Base-by-base conservation (phyloP, 1,140 invertebrate genomes). In the Luehdorfia chinensis region DNA sequence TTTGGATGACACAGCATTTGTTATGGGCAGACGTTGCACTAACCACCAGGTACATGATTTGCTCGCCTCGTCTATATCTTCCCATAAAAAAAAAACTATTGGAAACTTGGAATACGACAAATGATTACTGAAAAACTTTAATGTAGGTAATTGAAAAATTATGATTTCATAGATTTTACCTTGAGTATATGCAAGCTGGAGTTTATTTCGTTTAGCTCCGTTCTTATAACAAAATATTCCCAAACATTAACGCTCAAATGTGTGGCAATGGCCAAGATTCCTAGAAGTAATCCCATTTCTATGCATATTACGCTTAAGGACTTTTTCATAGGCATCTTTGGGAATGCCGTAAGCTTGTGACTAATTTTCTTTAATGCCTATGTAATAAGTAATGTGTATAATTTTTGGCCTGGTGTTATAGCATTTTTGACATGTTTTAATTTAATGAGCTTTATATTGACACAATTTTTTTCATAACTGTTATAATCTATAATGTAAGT, bases 211-310 rank as follows among this genome's bases (percentile, higher is more conserved):
- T 36, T 50, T 12, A 84, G 37, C 52, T 84, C 74, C 3, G 51
- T 54, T 36, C 67, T 62, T n/a, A 78, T 54, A 3, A 71, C 41
- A 32, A 69, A 71, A 37, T 62, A 55, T 37, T 84, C 75, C 75
- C 75, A 84, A 36, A 75, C 66, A n/a, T 73, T 66, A 4, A 66
- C 51, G 6, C 55, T 54, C 4, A 79, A 14, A 48, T 78, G 70
- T 8, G 68, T 65, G 0, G 61, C 39, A n/a, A 81, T 15, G 6
- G 58, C 57, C 2, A 74, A 54, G 11, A 77, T 32, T 13, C 65
- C 54, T 5, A 78, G 27, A n/a, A 75, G 65, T 13, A 73, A 19
- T 2, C 65, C 46, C n/a, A 61, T 39, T 53, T 77, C 72, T 6
- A 66, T 32, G 15, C 63, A 52, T 19, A 67, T 14, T 9, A 50